A percentile compares a stretch with the other conserved stretches of the same genome.
These are phyloP conservation scores for Drosophila robusta DNA, from an alignment of 2,888 invertebrate species.

Conservation along the genomic window DNA sequence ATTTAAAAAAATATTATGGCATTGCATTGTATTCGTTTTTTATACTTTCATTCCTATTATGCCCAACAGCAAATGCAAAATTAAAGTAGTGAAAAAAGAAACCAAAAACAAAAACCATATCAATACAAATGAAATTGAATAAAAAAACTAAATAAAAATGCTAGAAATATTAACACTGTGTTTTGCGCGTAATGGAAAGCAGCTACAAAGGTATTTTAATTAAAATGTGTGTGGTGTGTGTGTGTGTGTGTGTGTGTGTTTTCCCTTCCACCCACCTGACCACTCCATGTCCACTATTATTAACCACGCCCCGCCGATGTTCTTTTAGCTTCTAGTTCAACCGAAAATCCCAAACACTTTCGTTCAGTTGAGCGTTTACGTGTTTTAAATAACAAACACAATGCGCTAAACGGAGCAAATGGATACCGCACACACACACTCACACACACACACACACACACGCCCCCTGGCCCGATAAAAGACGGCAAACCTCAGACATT, in stretches of 20 bases:
- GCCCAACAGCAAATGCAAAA: slow-evolving; percentile 53
- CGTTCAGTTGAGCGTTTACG: slow-evolving; percentile 52
- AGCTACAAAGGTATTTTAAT: slow-evolving; percentile 42
- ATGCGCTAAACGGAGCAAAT: slow-evolving; percentile 56
- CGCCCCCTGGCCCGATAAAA: slow-evolving; percentile 9
- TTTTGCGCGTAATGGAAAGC: slow-evolving; percentile 40
- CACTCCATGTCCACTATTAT: not conserved
- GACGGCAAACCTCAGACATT: slow-evolving; percentile 47
- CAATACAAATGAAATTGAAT: slow-evolving; percentile 66
- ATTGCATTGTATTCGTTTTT: slow-evolving; percentile 42
- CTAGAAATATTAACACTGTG: slow-evolving; percentile 70
- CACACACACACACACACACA: slow-evolving; percentile 3
- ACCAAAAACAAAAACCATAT: slow-evolving; percentile 51
- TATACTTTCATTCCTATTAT: slow-evolving; percentile 32
- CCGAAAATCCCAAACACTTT: slow-evolving; percentile 30
- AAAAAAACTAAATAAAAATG: slow-evolving; percentile 64
- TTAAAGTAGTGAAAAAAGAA: slow-evolving; percentile 57
- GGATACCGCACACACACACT: slow-evolving; percentile 17
- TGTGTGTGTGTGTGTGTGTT: not conserved
- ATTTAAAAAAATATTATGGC: slow-evolving; percentile 29
- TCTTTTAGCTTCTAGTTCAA: not conserved
- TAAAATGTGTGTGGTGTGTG: slow-evolving; percentile 23
- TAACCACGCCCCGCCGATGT: not conserved
- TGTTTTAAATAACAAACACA: slow-evolving; percentile 60
- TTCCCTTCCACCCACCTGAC: too few relatives aligned